Evolutionary conservation across 2,113 vertebrate genomes (phyloP), one percentile per base, ranked within the genome.

Genomic region (Progne subis): DNA sequence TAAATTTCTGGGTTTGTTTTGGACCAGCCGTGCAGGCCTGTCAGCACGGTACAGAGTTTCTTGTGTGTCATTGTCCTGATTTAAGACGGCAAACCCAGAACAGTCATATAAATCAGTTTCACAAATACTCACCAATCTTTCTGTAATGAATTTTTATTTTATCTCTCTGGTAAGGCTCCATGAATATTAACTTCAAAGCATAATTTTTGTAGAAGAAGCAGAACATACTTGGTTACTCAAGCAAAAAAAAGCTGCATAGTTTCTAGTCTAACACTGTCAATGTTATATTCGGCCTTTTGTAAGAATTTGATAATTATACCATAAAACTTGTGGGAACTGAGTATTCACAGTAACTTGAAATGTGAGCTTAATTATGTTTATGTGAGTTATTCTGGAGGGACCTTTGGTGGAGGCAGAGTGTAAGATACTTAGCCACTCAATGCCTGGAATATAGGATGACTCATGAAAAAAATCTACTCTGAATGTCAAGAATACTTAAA

Each of bases 301-400:
- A 90, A 86, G 68, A 43, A 86, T 72, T 65, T 65, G 34, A 20
- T 85, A 95, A 93, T 87, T 95, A 46, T 28, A 72, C 78, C n/a
- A 11, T 94, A 85, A 91, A 82, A 49, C 34, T 86, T 90, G 74
- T 55, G 87, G 79, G 75, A 95, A 79, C 19, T n/a, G 43, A 70
- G 16, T 74, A 77, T 74, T 88, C 44, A 5, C 67, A 74, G 50
- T 74, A 57, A 82, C 21, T 82, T 82, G 87, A 95, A 95, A 95
- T 69, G 70, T 68, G 69, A 91, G 61, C 86, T 71, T 56, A 55
- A 46, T 39, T 79, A 5, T 84, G 85, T 94, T 94, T 95, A 34
- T 83, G 10, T 46, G 81, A 67, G 55, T 80, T 80, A 25, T 12
- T 88, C 59, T 88, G 34, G 68, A 90, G 86, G 79, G 90, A 60